Conservation (phyloP, 2,797 vertebrate genomes). For the Takifugu ocellatus region DNA sequence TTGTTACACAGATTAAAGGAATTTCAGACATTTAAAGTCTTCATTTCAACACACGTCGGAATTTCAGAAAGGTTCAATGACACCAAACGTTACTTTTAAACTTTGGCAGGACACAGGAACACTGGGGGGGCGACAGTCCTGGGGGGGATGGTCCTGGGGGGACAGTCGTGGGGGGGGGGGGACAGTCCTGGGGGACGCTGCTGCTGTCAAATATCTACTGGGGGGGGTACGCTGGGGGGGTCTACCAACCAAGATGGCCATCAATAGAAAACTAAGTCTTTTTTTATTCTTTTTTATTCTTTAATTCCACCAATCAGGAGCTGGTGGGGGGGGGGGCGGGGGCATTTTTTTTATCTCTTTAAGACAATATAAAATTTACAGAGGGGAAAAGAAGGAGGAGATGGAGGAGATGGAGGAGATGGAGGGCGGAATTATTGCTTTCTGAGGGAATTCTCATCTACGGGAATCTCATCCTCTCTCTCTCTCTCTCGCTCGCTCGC, state of each 20-base stretch:
- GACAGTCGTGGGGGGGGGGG: not conserved
- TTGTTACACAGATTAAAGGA: too few species aligned
- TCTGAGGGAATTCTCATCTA: conserved; percentile 69
- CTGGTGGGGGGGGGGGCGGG: conserved; percentile 25
- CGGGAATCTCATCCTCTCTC: conserved; percentile 63
- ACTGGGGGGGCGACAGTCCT: not conserved
- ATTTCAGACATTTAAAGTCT: too few species aligned
- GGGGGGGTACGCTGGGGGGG: conserved; percentile 17
- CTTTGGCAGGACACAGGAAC: too few species aligned
- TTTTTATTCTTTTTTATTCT: conserved; percentile 30
- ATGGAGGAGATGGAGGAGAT: conserved; percentile 13
- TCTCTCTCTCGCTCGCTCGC: conserved; percentile 39
- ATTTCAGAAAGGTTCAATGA: too few species aligned
- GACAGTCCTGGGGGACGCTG: conserved; percentile 26
- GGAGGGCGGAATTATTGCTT: conserved; percentile 80
- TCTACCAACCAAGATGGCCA: conserved; percentile 74
- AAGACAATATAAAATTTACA: conserved; percentile 81
- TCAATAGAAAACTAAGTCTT: conserved; percentile 80
- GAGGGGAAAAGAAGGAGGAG: conserved; percentile 72
- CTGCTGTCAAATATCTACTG: conserved; percentile 73
- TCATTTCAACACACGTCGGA: too few species aligned
- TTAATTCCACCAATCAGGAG: conserved; percentile 55
- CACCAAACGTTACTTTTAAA: too few species aligned
- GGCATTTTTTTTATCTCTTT: conserved; percentile 23
- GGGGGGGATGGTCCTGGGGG: not conserved